These are phyloP conservation scores for Dipodomys merriami DNA, from an alignment of 2,113 vertebrate species.

Conservation along the genomic window DNA sequence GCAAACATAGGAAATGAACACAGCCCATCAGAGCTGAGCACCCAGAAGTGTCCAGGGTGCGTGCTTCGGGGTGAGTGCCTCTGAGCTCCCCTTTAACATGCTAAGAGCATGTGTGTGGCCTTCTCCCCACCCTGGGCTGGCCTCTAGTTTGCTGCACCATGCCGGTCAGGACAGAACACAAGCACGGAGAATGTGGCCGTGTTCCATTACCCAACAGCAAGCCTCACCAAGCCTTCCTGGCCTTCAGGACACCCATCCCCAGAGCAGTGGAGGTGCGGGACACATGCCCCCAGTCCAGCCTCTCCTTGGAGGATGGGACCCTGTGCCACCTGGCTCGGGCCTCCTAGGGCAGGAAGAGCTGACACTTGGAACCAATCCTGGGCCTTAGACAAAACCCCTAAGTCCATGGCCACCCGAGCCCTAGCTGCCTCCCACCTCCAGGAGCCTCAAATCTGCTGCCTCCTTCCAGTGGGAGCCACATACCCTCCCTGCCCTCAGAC, in stretches of 20 bases:
- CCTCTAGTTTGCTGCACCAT: neutral
- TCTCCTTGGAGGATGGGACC: neutral
- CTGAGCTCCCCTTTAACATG: neutral
- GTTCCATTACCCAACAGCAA: neutral
- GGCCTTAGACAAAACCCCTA: neutral
- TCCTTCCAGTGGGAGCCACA: neutral
- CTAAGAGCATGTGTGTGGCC: fast-evolving
- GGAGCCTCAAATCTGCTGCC: neutral
- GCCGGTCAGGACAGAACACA: neutral
- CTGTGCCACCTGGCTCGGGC: neutral
- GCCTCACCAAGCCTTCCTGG: neutral
- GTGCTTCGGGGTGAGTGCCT: neutral
- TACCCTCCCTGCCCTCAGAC: neutral
- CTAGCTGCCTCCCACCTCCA: neutral
- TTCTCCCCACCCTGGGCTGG: neutral
- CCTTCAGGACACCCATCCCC: too few species aligned
- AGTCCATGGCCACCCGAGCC: neutral
- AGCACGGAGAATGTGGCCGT: neutral
- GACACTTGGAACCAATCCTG: neutral
- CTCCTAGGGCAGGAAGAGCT: neutral
- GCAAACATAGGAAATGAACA: neutral
- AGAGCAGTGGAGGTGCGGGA: too few species aligned
- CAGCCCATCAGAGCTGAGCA: neutral
- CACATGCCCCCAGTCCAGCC: too few species aligned
- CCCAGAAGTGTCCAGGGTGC: neutral